phyloP scores from a whole-genome alignment of 2,113 vertebrate genomes.

The Raja brachyura region DNA sequence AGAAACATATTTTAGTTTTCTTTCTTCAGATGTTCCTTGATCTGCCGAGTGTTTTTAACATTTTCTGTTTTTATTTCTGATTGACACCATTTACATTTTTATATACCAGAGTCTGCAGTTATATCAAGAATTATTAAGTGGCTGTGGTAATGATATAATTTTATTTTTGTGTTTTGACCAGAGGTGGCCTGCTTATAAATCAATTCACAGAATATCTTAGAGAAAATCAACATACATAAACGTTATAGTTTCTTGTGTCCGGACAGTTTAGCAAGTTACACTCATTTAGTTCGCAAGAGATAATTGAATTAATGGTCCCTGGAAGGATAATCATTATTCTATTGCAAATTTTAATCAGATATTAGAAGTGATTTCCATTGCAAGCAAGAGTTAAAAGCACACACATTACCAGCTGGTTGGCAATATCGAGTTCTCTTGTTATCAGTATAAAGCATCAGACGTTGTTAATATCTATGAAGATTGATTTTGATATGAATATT shows the following conservation, averaged over 20 bases:
- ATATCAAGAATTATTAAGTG: not conserved
- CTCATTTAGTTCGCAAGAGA: not conserved
- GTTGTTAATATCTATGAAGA: not conserved
- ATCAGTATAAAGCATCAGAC: not conserved
- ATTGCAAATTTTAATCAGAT: not conserved
- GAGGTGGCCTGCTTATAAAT: not conserved
- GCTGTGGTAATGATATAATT: not conserved
- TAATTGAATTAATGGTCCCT: not conserved
- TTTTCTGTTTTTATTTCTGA: too few species aligned
- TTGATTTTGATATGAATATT: too few species aligned
- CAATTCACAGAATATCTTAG: not conserved
- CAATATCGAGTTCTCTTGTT: not conserved
- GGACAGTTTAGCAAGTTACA: not conserved
- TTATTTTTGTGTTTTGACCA: not conserved
- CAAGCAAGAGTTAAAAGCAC: not conserved
- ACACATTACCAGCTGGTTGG: not conserved
- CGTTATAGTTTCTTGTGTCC: not conserved
- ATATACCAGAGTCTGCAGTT: too few species aligned
- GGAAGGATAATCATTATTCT: not conserved
- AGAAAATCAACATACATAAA: not conserved
- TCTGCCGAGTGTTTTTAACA: too few species aligned
- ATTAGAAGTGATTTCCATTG: not conserved
- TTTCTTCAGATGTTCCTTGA: too few species aligned
- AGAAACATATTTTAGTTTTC: too few species aligned
- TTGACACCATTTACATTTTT: too few species aligned